phyloP scores from a whole-genome alignment of 2,113 vertebrate genomes.

The Phaetusa simplex region DNA sequence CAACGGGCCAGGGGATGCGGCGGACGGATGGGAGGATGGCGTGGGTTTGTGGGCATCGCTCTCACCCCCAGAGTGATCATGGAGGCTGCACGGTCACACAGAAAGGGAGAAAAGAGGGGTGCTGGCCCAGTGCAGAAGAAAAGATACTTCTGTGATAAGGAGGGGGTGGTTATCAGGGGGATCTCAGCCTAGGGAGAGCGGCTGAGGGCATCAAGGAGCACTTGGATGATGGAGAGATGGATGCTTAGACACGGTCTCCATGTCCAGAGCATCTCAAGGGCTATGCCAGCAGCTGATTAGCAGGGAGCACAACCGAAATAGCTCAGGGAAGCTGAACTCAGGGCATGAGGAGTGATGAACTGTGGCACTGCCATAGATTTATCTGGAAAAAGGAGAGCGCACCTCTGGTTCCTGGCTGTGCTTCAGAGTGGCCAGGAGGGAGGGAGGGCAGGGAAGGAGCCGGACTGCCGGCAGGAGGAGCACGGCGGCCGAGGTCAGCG shows the following conservation, averaged over 20 bases:
- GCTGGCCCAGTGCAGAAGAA: not conserved
- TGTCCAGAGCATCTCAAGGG: not conserved
- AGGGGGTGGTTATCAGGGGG: not conserved
- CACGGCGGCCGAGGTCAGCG: not conserved
- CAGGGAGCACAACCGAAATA: not conserved
- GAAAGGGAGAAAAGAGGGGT: not conserved
- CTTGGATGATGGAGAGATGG: not conserved
- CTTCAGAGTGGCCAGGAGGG: not conserved
- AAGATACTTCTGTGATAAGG: not conserved
- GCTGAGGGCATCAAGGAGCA: not conserved
- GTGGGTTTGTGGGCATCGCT: not conserved
- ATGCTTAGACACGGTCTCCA: not conserved
- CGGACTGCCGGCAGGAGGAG: not conserved
- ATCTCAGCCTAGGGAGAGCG: not conserved
- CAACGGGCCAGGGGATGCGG: not conserved
- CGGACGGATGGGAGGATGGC: not conserved
- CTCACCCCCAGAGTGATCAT: rapidly evolving
- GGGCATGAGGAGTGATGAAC: not conserved
- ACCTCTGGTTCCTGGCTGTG: not conserved
- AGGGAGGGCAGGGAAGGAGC: not conserved
- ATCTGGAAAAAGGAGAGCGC: not conserved
- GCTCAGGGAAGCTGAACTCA: not conserved
- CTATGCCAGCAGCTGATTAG: not conserved
- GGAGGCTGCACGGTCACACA: not conserved
- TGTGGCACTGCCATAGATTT: not conserved